These are phyloP conservation scores for Lycia hirtaria DNA, from an alignment of 2,888 invertebrate genomes.

Conservation along the genomic window DNA sequence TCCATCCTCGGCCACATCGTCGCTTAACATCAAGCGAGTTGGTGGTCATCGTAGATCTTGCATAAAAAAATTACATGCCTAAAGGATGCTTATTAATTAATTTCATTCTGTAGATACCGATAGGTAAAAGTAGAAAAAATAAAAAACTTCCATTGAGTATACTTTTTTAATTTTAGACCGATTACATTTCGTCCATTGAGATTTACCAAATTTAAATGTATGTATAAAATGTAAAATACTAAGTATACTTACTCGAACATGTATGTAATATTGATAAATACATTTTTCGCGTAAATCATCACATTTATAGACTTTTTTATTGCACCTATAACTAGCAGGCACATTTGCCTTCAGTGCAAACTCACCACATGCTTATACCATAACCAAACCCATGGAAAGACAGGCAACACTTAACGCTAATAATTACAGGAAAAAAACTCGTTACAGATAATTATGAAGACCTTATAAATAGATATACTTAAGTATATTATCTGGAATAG, in stretches of 20 bases:
- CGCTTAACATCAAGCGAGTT: no score
- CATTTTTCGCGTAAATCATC: constrained; percentile 73
- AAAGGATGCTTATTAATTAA: no score
- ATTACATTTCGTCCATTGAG: constrained; percentile 67
- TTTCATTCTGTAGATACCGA: no score
- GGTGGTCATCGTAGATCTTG: no score
- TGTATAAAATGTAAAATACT: constrained; percentile 71
- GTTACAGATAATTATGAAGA: neutral
- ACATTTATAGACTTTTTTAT: constrained; percentile 76
- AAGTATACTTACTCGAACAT: constrained; percentile 49
- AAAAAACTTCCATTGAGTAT: constrained; percentile 33
- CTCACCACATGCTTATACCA: constrained; percentile 82
- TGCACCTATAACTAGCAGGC: constrained; percentile 72
- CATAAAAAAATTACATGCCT: no score
- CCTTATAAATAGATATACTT: neutral
- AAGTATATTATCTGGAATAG: no score
- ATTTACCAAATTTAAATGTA: constrained; percentile 65
- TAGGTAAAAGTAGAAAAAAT: constrained; percentile 10
- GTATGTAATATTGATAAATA: constrained; percentile 69
- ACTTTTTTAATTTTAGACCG: constrained; percentile 62
- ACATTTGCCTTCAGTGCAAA: constrained; percentile 71
- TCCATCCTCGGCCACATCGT: no score
- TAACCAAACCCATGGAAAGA: constrained; percentile 64
- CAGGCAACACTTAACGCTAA: constrained; percentile 23
- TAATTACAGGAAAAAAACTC: constrained; percentile 34